phyloP scores from a whole-genome alignment of 2,888 invertebrate species.

The Dromius quadrimaculatus region DNA sequence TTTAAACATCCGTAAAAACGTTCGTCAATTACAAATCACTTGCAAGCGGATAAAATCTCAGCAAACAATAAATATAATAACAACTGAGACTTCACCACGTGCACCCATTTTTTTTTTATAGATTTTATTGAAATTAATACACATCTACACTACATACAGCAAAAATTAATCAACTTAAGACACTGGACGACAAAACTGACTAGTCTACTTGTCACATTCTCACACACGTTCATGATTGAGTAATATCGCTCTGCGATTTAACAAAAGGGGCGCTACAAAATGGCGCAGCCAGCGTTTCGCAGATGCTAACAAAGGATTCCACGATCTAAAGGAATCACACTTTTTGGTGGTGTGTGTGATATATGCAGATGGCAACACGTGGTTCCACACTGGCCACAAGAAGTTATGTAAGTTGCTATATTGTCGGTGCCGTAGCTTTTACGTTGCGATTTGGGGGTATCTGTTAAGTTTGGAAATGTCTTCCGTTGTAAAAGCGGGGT shows the following conservation, averaged over 20 bases:
- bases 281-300: constrained; percentile 43
- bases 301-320: constrained; percentile 67
- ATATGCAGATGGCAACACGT: constrained; percentile 64
- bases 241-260: constrained; percentile 44
- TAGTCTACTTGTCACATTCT: constrained; percentile 49
- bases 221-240: constrained; percentile 20
- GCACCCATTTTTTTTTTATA: constrained; percentile 2
- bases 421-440: constrained; percentile 60
- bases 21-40: constrained; percentile 17
- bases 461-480: constrained; percentile 40
- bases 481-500: constrained; percentile 50
- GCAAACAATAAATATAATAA: constrained; percentile 29
- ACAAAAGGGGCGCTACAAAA: neutral
- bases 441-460: constrained; percentile 61
- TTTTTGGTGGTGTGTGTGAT: constrained; percentile 65
- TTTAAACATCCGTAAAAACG: constrained; percentile 27
- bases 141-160: constrained; percentile 30
- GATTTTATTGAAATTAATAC: constrained; percentile 22
- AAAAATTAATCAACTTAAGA: constrained; percentile 21
- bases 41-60: constrained; percentile 15
- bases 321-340: constrained; percentile 66
- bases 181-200: constrained; percentile 50
- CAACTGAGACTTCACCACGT: constrained; percentile 10
- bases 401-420: constrained; percentile 59
- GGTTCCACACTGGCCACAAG: constrained; percentile 67